Evolutionary conservation across 1,140 invertebrate species (phyloP), one percentile per base, ranked within the genome.

Genomic region (Sesamia nonagrioides): DNA sequence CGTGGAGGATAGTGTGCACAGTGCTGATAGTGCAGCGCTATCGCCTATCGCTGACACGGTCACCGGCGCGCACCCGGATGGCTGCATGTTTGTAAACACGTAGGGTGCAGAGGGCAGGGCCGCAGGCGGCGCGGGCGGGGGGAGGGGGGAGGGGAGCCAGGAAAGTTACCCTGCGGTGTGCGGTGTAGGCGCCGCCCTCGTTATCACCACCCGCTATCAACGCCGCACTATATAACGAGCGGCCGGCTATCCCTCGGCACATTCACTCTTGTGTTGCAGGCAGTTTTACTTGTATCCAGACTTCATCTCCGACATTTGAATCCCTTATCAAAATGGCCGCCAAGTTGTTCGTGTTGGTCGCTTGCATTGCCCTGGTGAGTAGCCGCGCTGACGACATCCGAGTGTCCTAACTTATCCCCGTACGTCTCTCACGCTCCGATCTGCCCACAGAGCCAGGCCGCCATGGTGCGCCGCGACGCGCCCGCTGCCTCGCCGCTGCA

Each of bases 301-400:
- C 45, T 40, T 76, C 45, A 37, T 33, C 68, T 54, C 42, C 58
- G 21, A 4, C 40, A 56, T 7, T 61, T 37, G 52, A n/a, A 48
- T 71, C 58, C 56, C 78, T 56, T 77, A 82, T 52, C 81, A 87
- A 71, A 61, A 89, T 90, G 88, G 81, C 71, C 45, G 80, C 84
- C 83, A 92, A 89, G 80, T 85, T 90, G 79, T 21, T 91, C 76
- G 69, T 89, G 0, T 75, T 93, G 82, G 56, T 88, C 79, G 89
- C 90, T 78, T 91, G 87, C 85, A 37, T 94, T 73, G 92, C 91
- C 72, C 66, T 92, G 81, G 92, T 94, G 74, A 91, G 91, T 92
- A 68, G 27, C 17, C 17, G 17, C 9, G 48, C 37, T 8, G 48
- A 15, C n/a, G 3, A 17, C 5, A 13, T 18, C 42, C 4, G 15